Evolutionary conservation across 2,888 invertebrate species (phyloP).

Genomic region (Sphinx pinastri): DNA sequence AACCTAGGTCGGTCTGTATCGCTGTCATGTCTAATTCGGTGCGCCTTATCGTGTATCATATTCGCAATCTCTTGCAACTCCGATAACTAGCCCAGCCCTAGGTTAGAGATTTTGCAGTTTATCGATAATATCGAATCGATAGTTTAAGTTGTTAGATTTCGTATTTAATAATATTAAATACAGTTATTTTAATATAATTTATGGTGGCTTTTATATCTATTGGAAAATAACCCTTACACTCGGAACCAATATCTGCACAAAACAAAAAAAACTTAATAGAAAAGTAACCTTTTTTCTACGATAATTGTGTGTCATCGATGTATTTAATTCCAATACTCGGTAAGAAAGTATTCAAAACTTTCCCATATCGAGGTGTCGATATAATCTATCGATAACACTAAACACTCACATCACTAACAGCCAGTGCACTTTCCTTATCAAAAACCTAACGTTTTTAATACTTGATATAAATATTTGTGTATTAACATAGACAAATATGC

Average conservation of each 20-base stretch:
- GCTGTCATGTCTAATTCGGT: conserved; percentile 61
- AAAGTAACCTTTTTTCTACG: too few species aligned
- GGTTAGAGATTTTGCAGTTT: conserved; percentile 56
- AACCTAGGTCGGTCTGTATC: conserved; percentile 21
- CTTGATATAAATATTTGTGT: conserved; percentile 61
- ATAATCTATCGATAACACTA: conserved; percentile 35
- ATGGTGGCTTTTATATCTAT: too few species aligned
- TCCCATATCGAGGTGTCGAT: background rate
- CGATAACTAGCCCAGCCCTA: conserved; percentile 76
- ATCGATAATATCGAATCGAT: conserved; percentile 33
- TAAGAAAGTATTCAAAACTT: background rate
- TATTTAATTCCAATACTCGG: background rate
- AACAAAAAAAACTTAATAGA: too few species aligned
- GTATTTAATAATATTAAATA: too few species aligned
- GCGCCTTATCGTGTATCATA: conserved; percentile 69
- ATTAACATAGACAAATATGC: conserved; percentile 59
- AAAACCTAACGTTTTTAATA: conserved; percentile 63
- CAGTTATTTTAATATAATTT: too few species aligned
- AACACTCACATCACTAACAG: conserved; percentile 51
- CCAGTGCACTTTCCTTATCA: conserved; percentile 69
- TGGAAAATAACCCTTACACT: too few species aligned
- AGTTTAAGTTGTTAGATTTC: too few species aligned
- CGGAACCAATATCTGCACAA: too few species aligned
- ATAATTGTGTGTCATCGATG: too few species aligned
- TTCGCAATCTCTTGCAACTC: conserved; percentile 72